Conservation (phyloP, 2,888 invertebrate genomes). For the Mechanitis messenoides region DNA sequence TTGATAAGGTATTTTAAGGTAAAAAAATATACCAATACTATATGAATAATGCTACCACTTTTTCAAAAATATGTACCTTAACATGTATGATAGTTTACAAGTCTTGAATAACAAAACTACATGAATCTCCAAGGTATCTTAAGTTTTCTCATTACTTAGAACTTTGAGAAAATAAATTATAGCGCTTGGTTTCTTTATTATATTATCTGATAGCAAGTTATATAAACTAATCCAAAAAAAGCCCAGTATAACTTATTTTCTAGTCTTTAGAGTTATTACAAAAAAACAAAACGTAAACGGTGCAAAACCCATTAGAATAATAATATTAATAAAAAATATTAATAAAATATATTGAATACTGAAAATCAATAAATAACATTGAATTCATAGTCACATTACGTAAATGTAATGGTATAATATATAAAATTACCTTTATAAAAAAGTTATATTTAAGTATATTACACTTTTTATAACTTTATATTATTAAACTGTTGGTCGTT, state of each 20-base stretch:
- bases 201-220: constrained; percentile 2
- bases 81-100: constrained; percentile 25
- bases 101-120: constrained; percentile 23
- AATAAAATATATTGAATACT: too few relatives aligned
- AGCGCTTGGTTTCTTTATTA: constrained; percentile 15
- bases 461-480: too few relatives aligned
- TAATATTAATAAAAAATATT: too few relatives aligned
- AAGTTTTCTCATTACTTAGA: constrained; percentile 32
- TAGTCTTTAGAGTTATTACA: background rate
- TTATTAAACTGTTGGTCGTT: too few relatives aligned
- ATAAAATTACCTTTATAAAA: too few relatives aligned
- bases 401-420: too few relatives aligned
- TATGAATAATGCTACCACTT: background rate
- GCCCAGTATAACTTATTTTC: background rate
- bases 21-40: background rate
- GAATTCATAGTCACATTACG: too few relatives aligned
- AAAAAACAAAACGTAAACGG: too few relatives aligned
- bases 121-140: constrained; percentile 21
- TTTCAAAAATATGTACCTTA: constrained; percentile 8
- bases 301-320: too few relatives aligned
- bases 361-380: too few relatives aligned
- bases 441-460: too few relatives aligned
- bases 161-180: constrained; percentile 30
- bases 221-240: background rate
- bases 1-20: too few relatives aligned